A percentile compares a stretch with the other conserved stretches of the same genome.
phyloP scores from a whole-genome alignment of 2,797 vertebrate genomes.

The Rhynchotus rufescens region DNA sequence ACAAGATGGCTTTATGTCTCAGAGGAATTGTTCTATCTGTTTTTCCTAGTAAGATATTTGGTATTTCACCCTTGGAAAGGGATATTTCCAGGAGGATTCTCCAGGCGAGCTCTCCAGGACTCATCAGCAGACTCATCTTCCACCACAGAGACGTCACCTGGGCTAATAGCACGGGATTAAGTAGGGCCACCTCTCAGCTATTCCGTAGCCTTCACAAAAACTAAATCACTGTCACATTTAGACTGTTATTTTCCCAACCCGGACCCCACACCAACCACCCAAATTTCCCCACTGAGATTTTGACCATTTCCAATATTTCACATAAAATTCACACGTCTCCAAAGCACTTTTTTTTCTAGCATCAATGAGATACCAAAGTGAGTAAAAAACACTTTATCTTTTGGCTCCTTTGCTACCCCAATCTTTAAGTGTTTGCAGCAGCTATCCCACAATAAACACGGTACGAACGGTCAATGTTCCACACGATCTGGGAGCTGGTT shows the following conservation, averaged over 20 bases:
- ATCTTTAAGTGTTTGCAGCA: fast-evolving
- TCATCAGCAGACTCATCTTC: background rate
- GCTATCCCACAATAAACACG: background rate
- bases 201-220: fast-evolving
- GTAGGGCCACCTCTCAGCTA: fast-evolving
- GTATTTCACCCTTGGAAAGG: background rate
- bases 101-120: background rate
- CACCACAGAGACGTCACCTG: fast-evolving
- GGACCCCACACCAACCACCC: background rate
- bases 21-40: fast-evolving
- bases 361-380: background rate
- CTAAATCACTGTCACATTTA: fast-evolving
- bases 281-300: background rate
- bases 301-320: background rate
- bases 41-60: background rate
- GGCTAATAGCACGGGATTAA: background rate
- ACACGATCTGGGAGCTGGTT: background rate
- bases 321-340: background rate
- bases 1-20: fast-evolving
- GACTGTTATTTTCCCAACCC: background rate
- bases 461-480: background rate
- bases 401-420: background rate
- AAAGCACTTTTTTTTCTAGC: background rate
- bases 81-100: no score
- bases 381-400: fast-evolving